Conservation (phyloP, 2,888 invertebrate species). For the Ennomos fuscantarius region DNA sequence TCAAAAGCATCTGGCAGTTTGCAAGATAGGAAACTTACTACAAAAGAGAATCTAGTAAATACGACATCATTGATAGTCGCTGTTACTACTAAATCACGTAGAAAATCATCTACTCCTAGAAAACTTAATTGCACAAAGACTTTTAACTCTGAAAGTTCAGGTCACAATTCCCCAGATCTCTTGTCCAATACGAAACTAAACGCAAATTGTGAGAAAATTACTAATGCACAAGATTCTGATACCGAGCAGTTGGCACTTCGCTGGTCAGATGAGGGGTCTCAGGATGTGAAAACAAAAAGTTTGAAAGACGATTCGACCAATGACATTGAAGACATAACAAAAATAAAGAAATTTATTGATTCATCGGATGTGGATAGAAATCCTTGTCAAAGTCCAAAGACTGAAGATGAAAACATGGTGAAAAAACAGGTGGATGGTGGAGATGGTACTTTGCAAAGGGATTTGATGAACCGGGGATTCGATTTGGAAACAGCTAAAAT, state of each 20-base stretch:
- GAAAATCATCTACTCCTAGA: conserved; percentile 80
- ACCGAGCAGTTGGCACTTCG: conserved; percentile 63
- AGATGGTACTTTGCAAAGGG: conserved; percentile 62
- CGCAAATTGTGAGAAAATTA: conserved; percentile 35
- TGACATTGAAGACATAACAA: conserved; percentile 69
- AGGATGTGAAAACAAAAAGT: conserved; percentile 59
- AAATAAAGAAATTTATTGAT: conserved; percentile 74
- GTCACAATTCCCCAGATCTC: conserved; percentile 58
- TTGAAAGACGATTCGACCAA: conserved; percentile 34
- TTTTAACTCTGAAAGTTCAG: conserved; percentile 63
- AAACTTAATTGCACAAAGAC: conserved; percentile 73
- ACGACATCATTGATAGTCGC: conserved; percentile 40
- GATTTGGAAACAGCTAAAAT: conserved; percentile 76
- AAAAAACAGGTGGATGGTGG: conserved; percentile 33
- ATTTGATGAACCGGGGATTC: conserved; percentile 75
- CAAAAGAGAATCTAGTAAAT: conserved; percentile 51
- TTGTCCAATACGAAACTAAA: conserved; percentile 40
- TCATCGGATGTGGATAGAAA: conserved; percentile 45
- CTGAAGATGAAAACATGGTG: background rate
- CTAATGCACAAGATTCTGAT: conserved; percentile 60
- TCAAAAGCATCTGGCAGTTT: conserved; percentile 39
- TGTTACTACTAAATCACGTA: conserved; percentile 71
- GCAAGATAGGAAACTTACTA: conserved; percentile 43
- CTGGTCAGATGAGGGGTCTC: conserved; percentile 77
- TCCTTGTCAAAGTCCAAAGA: background rate